Evolutionary conservation across 2,797 vertebrate genomes (phyloP), one percentile per base, ranked within the genome.

Genomic region (Podargus strigoides): DNA sequence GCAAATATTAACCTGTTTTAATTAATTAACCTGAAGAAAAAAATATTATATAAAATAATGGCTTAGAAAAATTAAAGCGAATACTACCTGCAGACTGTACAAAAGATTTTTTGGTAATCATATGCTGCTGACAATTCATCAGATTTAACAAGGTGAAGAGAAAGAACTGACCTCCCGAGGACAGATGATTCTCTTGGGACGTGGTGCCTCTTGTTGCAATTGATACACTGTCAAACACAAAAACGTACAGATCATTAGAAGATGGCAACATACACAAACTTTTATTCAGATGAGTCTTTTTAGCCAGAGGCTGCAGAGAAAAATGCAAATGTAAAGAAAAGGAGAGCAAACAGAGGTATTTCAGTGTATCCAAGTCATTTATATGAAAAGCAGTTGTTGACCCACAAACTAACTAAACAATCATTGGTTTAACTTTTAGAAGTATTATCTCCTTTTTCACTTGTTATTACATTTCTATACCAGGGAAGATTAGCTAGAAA

Each of bases 171-270:
- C 99, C 99, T 99, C 99, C 91, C 98, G 98, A 95, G 99, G 98
- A 98, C 98, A 99, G 88, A 98, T 98, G 96, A 99, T 98, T 98
- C 99, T 99, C 98, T 99, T 99, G 98, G 99, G 99, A 93, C 98
- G 98, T 17, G 98, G 99, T 13, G 99, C 98, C 96, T 99, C 99
- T 97, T 99, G 99, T 97, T 99, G 99, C 89, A 99, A 97, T 93
- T 99, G 99, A 98, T 99, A 99, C 96, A 99, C 99, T 99, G 98
- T 95, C 93, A 96, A 97, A 98, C 47, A 96, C 63, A 94, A 94
- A 96, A 95, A 95, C 32, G 66, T 56, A 91, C 87, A 94, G 87
- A 95, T 85, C 87, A 96, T 98, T 94, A 95, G 85, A 95, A 95
- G 55, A 84, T 2, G 9, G 39, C n/a, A 95, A 77, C 34, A 77